Percentiles rank a stretch among this genome's conserved stretches.
phyloP scores from a whole-genome alignment of 2,888 invertebrate species.

The Chrysina gloriosa region DNA sequence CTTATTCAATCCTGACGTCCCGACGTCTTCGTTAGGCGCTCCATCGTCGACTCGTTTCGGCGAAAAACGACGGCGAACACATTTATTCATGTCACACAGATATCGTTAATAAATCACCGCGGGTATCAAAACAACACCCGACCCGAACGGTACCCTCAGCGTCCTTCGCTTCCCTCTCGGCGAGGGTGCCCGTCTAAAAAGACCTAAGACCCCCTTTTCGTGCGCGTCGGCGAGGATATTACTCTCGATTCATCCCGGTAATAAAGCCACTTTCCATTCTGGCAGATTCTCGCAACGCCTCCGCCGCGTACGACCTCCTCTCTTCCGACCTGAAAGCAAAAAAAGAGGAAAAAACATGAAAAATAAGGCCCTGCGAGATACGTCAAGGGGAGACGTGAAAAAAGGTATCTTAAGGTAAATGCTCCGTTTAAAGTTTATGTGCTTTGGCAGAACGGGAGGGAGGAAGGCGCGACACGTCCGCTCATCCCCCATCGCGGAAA shows the following conservation, averaged over 20 bases:
- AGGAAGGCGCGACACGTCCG: too few relatives aligned
- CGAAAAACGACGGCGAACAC: not conserved
- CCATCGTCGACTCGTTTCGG: not conserved
- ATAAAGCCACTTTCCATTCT: conserved; percentile 33
- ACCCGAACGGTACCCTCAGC: not conserved
- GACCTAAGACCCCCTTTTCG: not conserved
- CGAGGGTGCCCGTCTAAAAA: not conserved
- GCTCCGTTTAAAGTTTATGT: too few relatives aligned
- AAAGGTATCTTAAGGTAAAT: too few relatives aligned
- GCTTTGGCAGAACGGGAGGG: too few relatives aligned
- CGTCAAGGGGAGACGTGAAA: too few relatives aligned
- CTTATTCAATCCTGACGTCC: conserved; percentile 49
- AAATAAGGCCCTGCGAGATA: too few relatives aligned
- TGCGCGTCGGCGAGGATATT: not conserved
- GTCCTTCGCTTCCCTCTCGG: not conserved
- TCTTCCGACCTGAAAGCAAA: not conserved
- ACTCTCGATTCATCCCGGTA: not conserved
- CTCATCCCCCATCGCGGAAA: too few relatives aligned
- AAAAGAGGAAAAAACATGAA: not conserved
- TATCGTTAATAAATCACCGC: conserved; percentile 26
- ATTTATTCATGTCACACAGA: conserved; percentile 27
- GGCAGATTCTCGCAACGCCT: not conserved
- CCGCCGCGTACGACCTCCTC: not conserved
- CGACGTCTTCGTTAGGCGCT: too few relatives aligned
- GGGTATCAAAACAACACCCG: not conserved